phyloP scores from a whole-genome alignment of 2,888 invertebrate genomes.

The Xestia rhomboidea region DNA sequence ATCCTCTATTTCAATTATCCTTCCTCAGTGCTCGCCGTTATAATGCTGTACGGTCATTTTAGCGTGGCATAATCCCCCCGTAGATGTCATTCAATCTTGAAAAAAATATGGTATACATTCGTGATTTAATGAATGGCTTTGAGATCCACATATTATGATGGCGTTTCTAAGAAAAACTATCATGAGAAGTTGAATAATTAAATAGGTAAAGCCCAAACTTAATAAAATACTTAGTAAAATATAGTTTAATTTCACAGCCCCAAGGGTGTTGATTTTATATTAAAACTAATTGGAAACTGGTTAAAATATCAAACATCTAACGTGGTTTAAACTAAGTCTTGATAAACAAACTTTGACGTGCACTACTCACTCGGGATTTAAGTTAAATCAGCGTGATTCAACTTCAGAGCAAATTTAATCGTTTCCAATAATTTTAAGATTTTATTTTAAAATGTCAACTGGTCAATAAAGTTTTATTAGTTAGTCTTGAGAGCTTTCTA shows the following conservation, averaged over 20 bases:
- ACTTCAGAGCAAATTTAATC: slow-evolving; percentile 29
- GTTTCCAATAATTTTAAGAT: slow-evolving; percentile 28
- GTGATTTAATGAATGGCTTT: neutral
- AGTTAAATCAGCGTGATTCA: slow-evolving; percentile 28
- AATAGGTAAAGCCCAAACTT: neutral
- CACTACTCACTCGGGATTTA: slow-evolving; percentile 39
- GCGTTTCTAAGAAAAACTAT: neutral
- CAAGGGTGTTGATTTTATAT: slow-evolving; percentile 19
- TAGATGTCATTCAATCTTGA: neutral
- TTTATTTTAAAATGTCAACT: slow-evolving; percentile 24
- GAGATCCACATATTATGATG: neutral
- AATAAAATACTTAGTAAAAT: neutral
- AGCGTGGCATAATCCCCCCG: too few species aligned
- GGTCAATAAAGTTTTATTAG: neutral
- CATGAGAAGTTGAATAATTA: neutral
- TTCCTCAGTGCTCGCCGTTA: too few species aligned
- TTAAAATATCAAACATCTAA: slow-evolving; percentile 36
- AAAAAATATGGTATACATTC: neutral
- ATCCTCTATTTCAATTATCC: too few species aligned
- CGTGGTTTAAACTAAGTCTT: slow-evolving; percentile 22
- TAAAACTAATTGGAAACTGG: slow-evolving; percentile 28
- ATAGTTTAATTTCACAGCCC: neutral
- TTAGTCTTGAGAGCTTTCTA: neutral
- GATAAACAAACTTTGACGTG: slow-evolving; percentile 33
- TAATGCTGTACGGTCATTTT: too few species aligned